A percentile compares a stretch with the other conserved stretches of the same genome.
Evolutionary conservation across 2,888 invertebrate species (phyloP).

Genomic region (Phortica magna): DNA sequence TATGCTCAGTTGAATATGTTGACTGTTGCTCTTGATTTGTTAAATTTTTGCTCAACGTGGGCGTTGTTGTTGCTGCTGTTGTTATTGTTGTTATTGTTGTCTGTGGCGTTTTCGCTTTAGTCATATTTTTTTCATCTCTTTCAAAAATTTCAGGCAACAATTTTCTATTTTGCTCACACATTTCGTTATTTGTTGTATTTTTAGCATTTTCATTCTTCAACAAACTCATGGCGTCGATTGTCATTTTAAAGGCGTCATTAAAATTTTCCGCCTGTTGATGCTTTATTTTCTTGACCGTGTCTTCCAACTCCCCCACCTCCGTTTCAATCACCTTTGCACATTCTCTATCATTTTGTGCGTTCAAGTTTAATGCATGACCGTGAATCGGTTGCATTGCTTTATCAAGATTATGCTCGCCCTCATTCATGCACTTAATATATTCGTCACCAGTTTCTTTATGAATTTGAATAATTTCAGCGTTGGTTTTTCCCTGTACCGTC

Average conservation of each 20-base stretch:
- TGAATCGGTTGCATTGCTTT: conserved; percentile 36
- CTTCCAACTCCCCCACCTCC: conserved; percentile 1
- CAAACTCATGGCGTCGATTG: conserved; percentile 59
- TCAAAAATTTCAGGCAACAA: conserved; percentile 25
- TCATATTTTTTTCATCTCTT: conserved; percentile 65
- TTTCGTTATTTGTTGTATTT: conserved; percentile 52
- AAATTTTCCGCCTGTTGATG: conserved; percentile 69
- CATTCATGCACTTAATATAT: conserved; percentile 32
- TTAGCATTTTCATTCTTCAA: conserved; percentile 52
- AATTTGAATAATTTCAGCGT: conserved; percentile 42
- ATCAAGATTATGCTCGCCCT: conserved; percentile 26
- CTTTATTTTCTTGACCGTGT: conserved; percentile 60
- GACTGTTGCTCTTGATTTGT: conserved; percentile 55
- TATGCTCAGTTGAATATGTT: conserved; percentile 57
- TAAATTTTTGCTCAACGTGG: conserved; percentile 49
- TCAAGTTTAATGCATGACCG: conserved; percentile 59
- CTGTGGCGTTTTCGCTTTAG: conserved; percentile 45
- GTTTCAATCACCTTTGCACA: conserved; percentile 38
- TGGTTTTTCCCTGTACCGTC: conserved; percentile 41
- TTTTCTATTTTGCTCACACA: conserved; percentile 6
- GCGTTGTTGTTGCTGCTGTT: conserved; percentile 36
- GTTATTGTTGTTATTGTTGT: background rate
- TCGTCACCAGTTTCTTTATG: conserved; percentile 58
- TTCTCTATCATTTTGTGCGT: conserved; percentile 46
- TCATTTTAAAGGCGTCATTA: conserved; percentile 66